Conservation (phyloP, 2,888 invertebrate genomes). For the Sclerodermus sp. region DNA sequence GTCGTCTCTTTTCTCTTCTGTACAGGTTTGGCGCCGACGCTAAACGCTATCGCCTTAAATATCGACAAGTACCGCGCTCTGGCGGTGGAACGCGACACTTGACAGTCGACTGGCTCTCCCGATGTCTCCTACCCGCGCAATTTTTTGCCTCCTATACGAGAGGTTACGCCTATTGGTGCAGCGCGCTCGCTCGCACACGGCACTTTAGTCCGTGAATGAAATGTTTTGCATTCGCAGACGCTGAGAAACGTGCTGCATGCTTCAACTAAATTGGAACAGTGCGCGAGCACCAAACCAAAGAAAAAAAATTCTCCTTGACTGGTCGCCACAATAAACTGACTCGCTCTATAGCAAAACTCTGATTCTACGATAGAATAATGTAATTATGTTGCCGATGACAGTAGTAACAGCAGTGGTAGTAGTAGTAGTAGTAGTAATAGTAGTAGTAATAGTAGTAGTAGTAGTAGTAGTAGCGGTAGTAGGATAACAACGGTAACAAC, state of each 20-base stretch:
- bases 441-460: too few species aligned
- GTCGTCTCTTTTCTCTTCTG: too few species aligned
- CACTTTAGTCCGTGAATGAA: constrained; percentile 54
- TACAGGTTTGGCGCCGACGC: too few species aligned
- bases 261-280: constrained; percentile 42
- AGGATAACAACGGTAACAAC: too few species aligned
- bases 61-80: constrained; percentile 27
- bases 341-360: too few species aligned
- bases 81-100: constrained; percentile 27
- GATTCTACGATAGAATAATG: too few species aligned
- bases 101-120: not conserved
- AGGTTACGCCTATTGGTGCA: constrained; percentile 39
- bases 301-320: not conserved
- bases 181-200: constrained; percentile 25
- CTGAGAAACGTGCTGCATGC: constrained; percentile 46
- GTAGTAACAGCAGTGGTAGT: too few species aligned
- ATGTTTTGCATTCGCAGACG: constrained; percentile 58
- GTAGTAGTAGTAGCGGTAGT: too few species aligned
- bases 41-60: not conserved
- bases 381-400: too few species aligned
- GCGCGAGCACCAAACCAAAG: constrained; percentile 2
- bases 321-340: too few species aligned
- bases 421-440: too few species aligned
- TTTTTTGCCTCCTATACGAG: constrained; percentile 28
- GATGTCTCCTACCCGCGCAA: constrained; percentile 3